These are phyloP conservation scores for Bimastos eiseni DNA, from an alignment of 2,888 invertebrate species.

Conservation along the genomic window DNA sequence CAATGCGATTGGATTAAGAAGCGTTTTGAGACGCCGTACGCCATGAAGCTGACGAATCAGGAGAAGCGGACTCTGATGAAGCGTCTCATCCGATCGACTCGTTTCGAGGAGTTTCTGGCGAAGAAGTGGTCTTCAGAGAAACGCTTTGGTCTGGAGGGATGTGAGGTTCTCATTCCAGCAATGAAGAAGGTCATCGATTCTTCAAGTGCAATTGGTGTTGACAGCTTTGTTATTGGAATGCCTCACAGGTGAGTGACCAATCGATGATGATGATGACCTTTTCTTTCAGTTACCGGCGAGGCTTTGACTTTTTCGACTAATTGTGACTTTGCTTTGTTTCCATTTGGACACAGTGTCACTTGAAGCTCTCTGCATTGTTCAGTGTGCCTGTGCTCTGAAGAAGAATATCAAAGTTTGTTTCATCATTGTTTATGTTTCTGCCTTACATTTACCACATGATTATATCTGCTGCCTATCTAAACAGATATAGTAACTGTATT, in stretches of 20 bases:
- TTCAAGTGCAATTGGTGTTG: slow-evolving; percentile 90
- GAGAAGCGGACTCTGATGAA: slow-evolving; percentile 92
- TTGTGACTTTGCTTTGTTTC: too few relatives aligned
- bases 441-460: too few relatives aligned
- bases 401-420: too few relatives aligned
- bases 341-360: too few relatives aligned
- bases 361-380: too few relatives aligned
- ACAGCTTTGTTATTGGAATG: slow-evolving; percentile 94
- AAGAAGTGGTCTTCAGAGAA: slow-evolving; percentile 99
- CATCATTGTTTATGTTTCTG: too few relatives aligned
- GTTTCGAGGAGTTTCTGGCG: slow-evolving; percentile 95
- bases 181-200: slow-evolving; percentile 98
- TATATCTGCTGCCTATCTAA: too few relatives aligned
- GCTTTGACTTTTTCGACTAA: too few relatives aligned
- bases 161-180: slow-evolving; percentile 96
- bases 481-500: not conserved
- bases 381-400: too few relatives aligned
- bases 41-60: slow-evolving; percentile 80
- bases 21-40: slow-evolving; percentile 85
- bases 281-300: not conserved
- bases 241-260: slow-evolving; percentile 68
- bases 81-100: slow-evolving; percentile 88
- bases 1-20: slow-evolving; percentile 99
- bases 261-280: too few relatives aligned
- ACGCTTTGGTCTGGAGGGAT: slow-evolving; percentile 97